A percentile compares a stretch with the other conserved stretches of the same genome.
Conservation (phyloP, 2,797 vertebrate genomes). For the Bryconaethiops microstoma region DNA sequence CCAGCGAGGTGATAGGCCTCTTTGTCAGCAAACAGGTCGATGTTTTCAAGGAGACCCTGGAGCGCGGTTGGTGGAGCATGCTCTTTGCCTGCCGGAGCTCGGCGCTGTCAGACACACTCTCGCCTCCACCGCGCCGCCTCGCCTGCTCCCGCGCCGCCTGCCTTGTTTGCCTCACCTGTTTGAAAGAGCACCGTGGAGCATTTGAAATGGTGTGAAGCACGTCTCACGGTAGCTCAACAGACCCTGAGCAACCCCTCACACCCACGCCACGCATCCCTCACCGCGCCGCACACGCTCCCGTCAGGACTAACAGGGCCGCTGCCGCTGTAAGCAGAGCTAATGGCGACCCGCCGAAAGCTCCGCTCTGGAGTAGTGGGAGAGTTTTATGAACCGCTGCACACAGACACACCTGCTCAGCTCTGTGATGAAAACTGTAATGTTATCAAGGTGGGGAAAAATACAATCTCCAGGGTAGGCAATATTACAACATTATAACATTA, state of each 20-base stretch:
- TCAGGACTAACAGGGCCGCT: slow-evolving; percentile 62
- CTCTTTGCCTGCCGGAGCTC: background rate
- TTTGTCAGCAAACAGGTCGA: slow-evolving; percentile 3
- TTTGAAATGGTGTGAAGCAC: slow-evolving; percentile 69
- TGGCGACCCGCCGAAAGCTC: slow-evolving; percentile 65
- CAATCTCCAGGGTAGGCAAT: too few relatives aligned
- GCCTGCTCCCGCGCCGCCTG: slow-evolving; percentile 35
- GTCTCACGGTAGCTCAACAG: slow-evolving; percentile 59
- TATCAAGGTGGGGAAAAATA: too few relatives aligned
- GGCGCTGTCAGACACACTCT: slow-evolving; percentile 27
- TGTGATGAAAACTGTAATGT: too few relatives aligned
- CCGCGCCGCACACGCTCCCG: slow-evolving; percentile 63
- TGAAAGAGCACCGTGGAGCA: slow-evolving; percentile 56
- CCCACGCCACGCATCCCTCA: slow-evolving; percentile 60
- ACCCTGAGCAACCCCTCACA: slow-evolving; percentile 52
- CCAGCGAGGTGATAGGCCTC: background rate
- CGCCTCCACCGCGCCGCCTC: slow-evolving; percentile 16
- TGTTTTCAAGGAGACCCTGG: background rate
- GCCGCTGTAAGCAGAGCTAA: slow-evolving; percentile 72
- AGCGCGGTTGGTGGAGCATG: slow-evolving; percentile 8
- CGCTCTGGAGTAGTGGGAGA: slow-evolving; percentile 61
- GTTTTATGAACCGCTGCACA: slow-evolving; percentile 40
- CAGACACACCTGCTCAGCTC: slow-evolving; percentile 19
- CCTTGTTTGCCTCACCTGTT: slow-evolving; percentile 47
- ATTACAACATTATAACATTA: too few relatives aligned